These are phyloP conservation scores for Neodiprion lecontei DNA, from an alignment of 1,140 invertebrate species.

Conservation along the genomic window DNA sequence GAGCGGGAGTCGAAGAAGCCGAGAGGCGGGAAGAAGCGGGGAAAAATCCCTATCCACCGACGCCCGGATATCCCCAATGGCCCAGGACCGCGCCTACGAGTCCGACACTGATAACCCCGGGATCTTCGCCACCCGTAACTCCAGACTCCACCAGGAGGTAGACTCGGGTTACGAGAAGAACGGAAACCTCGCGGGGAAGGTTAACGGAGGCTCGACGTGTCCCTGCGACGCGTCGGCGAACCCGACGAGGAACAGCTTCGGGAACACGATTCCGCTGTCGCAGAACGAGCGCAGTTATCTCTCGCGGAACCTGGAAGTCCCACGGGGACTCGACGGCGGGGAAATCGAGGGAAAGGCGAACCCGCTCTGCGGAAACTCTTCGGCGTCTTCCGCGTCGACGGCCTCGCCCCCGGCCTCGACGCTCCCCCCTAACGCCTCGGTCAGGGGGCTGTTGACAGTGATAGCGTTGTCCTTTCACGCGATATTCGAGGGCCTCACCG, in stretches of 20 bases:
- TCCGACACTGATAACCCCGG: not conserved
- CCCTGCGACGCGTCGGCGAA: not conserved
- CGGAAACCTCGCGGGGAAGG: not conserved
- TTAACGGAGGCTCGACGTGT: not conserved
- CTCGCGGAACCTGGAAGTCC: not conserved
- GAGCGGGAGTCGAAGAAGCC: conserved; percentile 2
- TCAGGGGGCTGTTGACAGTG: conserved; percentile 72
- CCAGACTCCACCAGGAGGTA: too few species aligned
- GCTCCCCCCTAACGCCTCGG: conserved; percentile 50
- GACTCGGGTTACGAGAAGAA: not conserved
- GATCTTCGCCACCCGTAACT: not conserved
- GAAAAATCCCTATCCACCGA: not conserved
- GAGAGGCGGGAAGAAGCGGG: not conserved
- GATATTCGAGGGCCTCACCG: conserved; percentile 82
- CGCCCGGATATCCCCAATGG: not conserved
- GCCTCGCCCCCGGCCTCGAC: conserved; percentile 8
- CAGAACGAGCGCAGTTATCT: not conserved
- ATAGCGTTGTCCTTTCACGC: conserved; percentile 82
- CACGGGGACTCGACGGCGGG: not conserved
- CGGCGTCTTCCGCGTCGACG: conserved; percentile 10
- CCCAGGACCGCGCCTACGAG: not conserved
- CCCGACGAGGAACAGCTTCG: not conserved
- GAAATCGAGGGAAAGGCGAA: not conserved
- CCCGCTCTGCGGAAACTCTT: conserved; percentile 16
- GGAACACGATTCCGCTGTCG: not conserved